A percentile compares a stretch with the other conserved stretches of the same genome.
phyloP scores from a whole-genome alignment of 2,113 vertebrate genomes.

The Tauraco erythrolophus region DNA sequence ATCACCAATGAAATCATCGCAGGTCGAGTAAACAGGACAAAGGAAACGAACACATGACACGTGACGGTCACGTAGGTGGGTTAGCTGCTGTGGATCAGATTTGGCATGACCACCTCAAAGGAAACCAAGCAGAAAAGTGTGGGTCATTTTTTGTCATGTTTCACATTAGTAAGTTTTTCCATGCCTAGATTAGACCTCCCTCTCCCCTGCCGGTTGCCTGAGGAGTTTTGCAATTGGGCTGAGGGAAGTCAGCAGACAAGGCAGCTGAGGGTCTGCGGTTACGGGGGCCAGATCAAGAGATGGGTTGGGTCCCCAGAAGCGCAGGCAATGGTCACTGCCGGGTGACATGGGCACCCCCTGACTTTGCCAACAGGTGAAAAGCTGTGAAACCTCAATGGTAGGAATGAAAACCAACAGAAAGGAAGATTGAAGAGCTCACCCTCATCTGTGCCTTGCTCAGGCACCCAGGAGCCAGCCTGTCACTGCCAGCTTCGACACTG shows the following conservation, averaged over 20 bases:
- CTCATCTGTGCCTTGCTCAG: neutral
- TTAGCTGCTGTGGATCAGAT: conserved; percentile 23
- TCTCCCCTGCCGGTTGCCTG: neutral
- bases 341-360: neutral
- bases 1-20: neutral
- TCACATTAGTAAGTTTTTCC: neutral
- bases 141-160: neutral
- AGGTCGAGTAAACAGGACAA: neutral
- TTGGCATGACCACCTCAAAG: neutral
- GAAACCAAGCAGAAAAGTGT: neutral
- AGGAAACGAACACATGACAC: neutral
- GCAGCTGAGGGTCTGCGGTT: neutral
- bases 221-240: neutral
- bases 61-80: neutral
- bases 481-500: rapidly evolving
- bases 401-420: neutral
- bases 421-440: neutral
- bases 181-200: neutral
- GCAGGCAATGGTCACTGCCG: neutral
- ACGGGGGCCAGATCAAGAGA: neutral
- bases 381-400: neutral
- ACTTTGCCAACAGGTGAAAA: neutral
- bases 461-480: neutral
- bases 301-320: neutral
- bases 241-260: neutral